A percentile compares a stretch with the other conserved stretches of the same genome.
Conservation (phyloP, 2,797 vertebrate genomes). For the Denticeps clupeoides region DNA sequence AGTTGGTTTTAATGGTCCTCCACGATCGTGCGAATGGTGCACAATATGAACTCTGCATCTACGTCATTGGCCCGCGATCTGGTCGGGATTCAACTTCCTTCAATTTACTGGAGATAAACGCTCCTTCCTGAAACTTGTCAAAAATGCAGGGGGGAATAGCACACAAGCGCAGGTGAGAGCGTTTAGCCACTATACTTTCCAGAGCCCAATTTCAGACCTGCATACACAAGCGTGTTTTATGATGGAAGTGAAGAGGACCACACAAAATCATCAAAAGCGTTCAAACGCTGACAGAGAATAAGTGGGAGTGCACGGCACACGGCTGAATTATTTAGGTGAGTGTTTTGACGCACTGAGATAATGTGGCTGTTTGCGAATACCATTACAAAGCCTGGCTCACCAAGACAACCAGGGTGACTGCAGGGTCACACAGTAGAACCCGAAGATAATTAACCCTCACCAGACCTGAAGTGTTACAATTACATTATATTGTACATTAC, state of each 20-base stretch:
- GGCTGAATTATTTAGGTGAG: not conserved
- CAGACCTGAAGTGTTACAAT: too few species aligned
- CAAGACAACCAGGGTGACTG: too few species aligned
- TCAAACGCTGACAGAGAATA: not conserved
- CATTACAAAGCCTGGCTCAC: too few species aligned
- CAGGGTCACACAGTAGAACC: too few species aligned
- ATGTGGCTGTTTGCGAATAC: too few species aligned
- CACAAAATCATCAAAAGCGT: constrained; percentile 4
- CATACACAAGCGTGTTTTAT: constrained; percentile 6
- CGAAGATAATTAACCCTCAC: too few species aligned
- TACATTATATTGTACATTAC: too few species aligned
- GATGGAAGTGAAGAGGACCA: constrained; percentile 8
- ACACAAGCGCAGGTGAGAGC: constrained; percentile 17
- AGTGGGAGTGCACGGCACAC: not conserved
- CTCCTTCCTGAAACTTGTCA: constrained; percentile 14
- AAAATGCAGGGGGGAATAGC: constrained; percentile 10
- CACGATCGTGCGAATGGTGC: constrained; percentile 27
- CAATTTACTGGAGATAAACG: constrained; percentile 27
- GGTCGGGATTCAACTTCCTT: constrained; percentile 24
- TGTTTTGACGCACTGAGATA: not conserved
- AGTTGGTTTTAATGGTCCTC: constrained; percentile 25
- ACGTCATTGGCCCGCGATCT: constrained; percentile 34
- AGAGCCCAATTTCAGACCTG: constrained; percentile 11
- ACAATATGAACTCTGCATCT: constrained; percentile 31
- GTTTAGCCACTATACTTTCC: constrained; percentile 11